Base-by-base conservation (phyloP, 2,113 vertebrate species). In the Sakesphorus luctuosus region DNA sequence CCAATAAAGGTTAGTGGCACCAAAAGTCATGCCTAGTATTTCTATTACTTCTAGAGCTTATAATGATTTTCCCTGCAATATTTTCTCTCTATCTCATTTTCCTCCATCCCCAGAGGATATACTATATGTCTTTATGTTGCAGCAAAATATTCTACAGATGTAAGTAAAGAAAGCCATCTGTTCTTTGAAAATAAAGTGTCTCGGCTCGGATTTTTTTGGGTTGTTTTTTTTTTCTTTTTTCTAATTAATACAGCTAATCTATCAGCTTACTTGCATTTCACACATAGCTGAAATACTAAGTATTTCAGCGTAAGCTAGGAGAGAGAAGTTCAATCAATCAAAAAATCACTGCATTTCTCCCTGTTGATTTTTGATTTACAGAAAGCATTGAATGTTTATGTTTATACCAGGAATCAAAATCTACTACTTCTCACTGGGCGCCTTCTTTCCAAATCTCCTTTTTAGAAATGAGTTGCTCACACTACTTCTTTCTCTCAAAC, bases 131-230 rank as follows among this genome's bases (percentile, higher is more conserved):
- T 96, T 94, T 92, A 93, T 61, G 43, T 66, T 79, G 40, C 62
- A 89, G 65, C 44, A 94, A 84, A 89, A 87, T 71, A 83, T 69
- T 80, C 76, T 58, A 59, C 35, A 61, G 87, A 78, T 26, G 3
- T 84, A 72, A 91, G 88, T 83, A 88, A 71, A 36, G 40, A 87
- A 94, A 87, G 35, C 76, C 86, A 87, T 94, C 84, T 92, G 93
- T 87, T 94, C 93, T 72, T 78, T 61, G 73, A 78, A 88, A 88
- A 63, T 16, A 63, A 71, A 89, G 13, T 75, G 61, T 47, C n/a
- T 93, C 56, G 55, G 44, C 14, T 40, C 73, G n/a, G 73, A 61
- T n/a, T 74, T 84, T 87, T 81, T 71, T 7, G 1, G 0, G 8
- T 67, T 46, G 0, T 15, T 47, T 4, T 58, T 35, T 18, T 23